Evolutionary conservation across 2,888 invertebrate genomes (phyloP).

Genomic region (Acrobasis suavella): DNA sequence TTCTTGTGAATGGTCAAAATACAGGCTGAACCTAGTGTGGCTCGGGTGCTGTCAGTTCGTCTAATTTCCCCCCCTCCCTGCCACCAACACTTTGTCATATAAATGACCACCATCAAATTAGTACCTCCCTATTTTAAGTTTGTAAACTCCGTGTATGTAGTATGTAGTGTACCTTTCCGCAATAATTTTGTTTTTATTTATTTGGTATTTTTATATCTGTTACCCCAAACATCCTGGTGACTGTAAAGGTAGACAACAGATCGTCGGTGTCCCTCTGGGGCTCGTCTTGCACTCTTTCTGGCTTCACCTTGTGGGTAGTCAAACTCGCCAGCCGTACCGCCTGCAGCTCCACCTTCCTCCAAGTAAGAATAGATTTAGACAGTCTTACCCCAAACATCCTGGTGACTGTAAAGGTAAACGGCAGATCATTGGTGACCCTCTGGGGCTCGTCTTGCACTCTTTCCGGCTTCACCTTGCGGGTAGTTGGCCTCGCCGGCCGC

Average conservation of each 20-base stretch:
- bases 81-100: no score
- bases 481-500: constrained; percentile 47
- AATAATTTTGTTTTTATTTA: no score
- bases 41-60: no score
- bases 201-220: no score
- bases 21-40: no score
- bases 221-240: constrained; percentile 39
- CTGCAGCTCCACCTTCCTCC: constrained; percentile 57
- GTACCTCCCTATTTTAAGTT: no score
- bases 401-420: constrained; percentile 61
- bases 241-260: constrained; percentile 59
- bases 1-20: no score
- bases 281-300: constrained; percentile 36
- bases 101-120: no score
- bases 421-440: constrained; percentile 41
- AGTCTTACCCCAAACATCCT: constrained; percentile 50
- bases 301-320: constrained; percentile 47
- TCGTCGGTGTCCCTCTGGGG: constrained; percentile 33
- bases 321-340: constrained; percentile 43
- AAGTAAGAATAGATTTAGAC: no score
- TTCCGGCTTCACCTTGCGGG: constrained; percentile 46
- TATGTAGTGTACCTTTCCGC: no score
- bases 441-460: constrained; percentile 32
- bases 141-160: no score
- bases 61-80: no score